Evolutionary conservation across 1,140 invertebrate species (phyloP), one percentile per base, ranked within the genome.

Genomic region (Drosophila seguyi): DNA sequence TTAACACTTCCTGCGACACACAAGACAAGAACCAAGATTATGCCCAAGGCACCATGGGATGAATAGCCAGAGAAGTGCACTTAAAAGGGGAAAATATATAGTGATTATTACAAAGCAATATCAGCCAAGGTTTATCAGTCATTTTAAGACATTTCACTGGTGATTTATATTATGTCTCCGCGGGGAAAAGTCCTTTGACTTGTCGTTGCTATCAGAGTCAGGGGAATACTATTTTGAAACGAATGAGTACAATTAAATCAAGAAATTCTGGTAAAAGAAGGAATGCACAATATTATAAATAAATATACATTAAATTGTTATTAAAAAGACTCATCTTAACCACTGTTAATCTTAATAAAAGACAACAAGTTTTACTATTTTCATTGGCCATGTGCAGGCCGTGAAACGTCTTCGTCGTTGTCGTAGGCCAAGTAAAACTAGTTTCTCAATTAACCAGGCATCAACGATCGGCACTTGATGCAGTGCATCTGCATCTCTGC

Each of bases 1-100:
- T 90, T 90, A 90, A 90, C 85, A 90, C 85, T 90, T 90, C 81
- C 85, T 85, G 85, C 86, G 81, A 90, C 85, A 90, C 85, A 90
- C 42, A 73, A 59, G 61, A 68, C 71, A 75, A 78, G 63, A 56
- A 14, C 29, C 20, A 34, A 68, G 55, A 77, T 76, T 52, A 36
- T 42, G 44, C 29, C 59, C 5, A 41, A 22, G 50, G 20, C 22
- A 76, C 73, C 41, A 29, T 60, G 73, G 74, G 53, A 38, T 31
- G 13, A 31, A n/a, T 44, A 39, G 14, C 31, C 13, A 6, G 2
- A 42, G 27, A 41, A 42, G 3, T 50, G 3, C 14, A 14, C 36
- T 58, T 14, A 7, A 22, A 27, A 18, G 4, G 16, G 5, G 29
- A 18, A 60, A 25, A 34, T 22, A 31, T 31, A 25, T 13, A 13